phyloP scores from a whole-genome alignment of 2,888 invertebrate genomes.

The Alviniconcha strummeri region DNA sequence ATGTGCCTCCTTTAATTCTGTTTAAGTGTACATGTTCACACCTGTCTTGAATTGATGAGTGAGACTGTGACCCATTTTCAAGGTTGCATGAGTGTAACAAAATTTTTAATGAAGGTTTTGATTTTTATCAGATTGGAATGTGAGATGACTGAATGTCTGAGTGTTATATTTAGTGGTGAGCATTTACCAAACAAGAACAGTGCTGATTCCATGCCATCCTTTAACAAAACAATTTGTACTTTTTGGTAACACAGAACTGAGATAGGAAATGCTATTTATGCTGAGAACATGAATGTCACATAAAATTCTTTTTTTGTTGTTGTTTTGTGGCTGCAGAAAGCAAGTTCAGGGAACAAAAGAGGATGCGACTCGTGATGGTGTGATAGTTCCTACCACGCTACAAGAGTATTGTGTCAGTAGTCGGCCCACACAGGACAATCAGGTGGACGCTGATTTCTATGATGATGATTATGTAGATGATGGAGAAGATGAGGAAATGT shows the following conservation, averaged over 20 bases:
- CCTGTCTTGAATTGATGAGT: not conserved
- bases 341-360: conserved; percentile 96
- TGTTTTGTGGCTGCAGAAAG: conserved; percentile 80
- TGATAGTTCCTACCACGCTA: conserved; percentile 95
- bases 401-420: conserved; percentile 98
- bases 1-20: not conserved
- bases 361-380: conserved; percentile 97
- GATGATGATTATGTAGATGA: conserved; percentile 64
- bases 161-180: too few species aligned
- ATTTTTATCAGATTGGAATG: too few species aligned
- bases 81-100: too few species aligned
- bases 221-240: too few species aligned
- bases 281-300: too few species aligned
- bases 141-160: too few species aligned
- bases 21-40: not conserved
- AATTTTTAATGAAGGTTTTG: too few species aligned
- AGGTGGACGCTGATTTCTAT: conserved; percentile 64
- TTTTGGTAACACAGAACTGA: too few species aligned
- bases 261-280: too few species aligned
- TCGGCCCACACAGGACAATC: conserved; percentile 77
- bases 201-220: too few species aligned
- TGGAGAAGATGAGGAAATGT: conserved; percentile 61
- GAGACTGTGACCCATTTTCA: not conserved
- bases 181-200: too few species aligned
- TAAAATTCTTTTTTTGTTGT: not conserved